Evolutionary conservation across 1,140 invertebrate species (phyloP), one percentile per base, ranked within the genome.

Genomic region (Lepidotrigona ventralis): DNA sequence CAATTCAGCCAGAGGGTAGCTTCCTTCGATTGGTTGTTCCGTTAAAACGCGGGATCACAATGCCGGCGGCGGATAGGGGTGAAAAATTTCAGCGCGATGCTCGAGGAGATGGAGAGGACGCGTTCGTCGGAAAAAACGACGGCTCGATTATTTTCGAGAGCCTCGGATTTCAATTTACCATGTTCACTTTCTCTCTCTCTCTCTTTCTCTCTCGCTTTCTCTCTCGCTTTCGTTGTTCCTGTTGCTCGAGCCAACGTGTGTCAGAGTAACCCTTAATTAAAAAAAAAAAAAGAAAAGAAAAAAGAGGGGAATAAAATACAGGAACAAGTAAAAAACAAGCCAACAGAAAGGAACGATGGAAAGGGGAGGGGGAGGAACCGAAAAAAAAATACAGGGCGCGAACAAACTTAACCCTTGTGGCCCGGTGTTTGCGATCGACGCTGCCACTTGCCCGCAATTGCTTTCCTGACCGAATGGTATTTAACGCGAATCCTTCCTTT

Each of bases 121-220:
- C 58, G 70, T 73, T 73, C 70, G 69, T 73, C 29, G 69, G 69
- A 33, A 64, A 73, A 73, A 80, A 80, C 56, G 56, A 63, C 56
- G 79, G 70, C 56, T 73, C 79, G 79, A 80, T 73, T 80, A 80
- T 80, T 73, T 63, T 73, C 79, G 79, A 80, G 69, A 73, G 70
- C n/a, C 70, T 73, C 46, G 39, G 46, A 73, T 80, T 73, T 69
- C 69, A 64, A 80, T 80, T 80, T 78, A 69, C 66, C 64, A 64
- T 53, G 63, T 68, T 76, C 58, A 17, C 63, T 14, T 29, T 23
- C 56, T 26, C 53, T 8, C 21, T 19, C 54, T 19, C 39, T 26
- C 46, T 17, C 26, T 39, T 12, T 39, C 15, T 19, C 64, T 23
- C 64, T 12, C 11, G 6, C 68, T 46, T 11, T 12, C 11, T 4